These are phyloP conservation scores for Petrolisthes manimaculis DNA, from an alignment of 2,888 invertebrate species.

Conservation along the genomic window DNA sequence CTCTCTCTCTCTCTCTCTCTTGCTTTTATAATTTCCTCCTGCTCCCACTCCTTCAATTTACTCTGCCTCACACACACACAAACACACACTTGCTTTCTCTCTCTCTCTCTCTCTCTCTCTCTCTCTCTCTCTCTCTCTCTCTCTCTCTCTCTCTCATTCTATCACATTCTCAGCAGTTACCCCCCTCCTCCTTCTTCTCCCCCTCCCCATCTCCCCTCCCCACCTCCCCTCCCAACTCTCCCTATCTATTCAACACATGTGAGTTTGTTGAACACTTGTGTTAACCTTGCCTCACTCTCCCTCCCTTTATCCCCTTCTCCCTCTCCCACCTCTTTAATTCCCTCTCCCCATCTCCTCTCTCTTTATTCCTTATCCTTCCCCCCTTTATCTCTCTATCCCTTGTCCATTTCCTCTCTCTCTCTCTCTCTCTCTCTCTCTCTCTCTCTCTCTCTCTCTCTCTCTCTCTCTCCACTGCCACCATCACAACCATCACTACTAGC, in stretches of 20 bases:
- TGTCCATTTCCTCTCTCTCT: background rate
- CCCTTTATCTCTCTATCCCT: background rate
- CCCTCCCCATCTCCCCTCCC: background rate
- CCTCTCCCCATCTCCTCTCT: background rate
- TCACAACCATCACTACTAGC: background rate
- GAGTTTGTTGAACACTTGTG: no score
- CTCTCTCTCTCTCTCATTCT: background rate
- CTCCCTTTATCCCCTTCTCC: background rate
- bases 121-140: slow-evolving; percentile 2
- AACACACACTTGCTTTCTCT: background rate
- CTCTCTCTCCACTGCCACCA: background rate
- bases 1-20: slow-evolving; percentile 8
- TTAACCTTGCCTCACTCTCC: background rate
- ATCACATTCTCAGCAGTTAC: background rate
- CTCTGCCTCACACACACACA: background rate
- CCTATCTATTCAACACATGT: background rate
- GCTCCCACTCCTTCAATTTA: background rate
- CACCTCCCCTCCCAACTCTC: background rate
- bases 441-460: background rate
- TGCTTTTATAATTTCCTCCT: background rate
- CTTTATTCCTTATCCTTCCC: background rate
- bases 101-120: background rate
- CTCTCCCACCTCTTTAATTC: background rate
- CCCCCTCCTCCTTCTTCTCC: background rate
- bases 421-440: background rate